Evolutionary conservation across 2,797 vertebrate species (phyloP), one percentile per base, ranked within the genome.

Genomic region (Delichon dasypus): DNA sequence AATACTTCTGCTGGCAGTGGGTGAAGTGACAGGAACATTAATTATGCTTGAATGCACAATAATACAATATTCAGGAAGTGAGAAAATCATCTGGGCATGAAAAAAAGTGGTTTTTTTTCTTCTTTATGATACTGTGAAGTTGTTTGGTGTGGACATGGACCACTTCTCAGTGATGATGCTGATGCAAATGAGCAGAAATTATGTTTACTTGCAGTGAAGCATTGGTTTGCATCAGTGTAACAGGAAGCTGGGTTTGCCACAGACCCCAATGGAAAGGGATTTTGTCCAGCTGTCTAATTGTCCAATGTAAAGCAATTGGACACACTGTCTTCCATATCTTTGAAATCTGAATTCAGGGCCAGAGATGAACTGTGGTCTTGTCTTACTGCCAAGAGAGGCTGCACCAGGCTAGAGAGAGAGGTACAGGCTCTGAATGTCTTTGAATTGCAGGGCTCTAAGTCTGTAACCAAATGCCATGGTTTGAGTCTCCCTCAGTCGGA

Each of bases 61-160:
- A 95, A 93, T 88, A 57, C 34, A 74, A 85, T 51, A 90, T 74
- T 72, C 90, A 87, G 85, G 65, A 94, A 95, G 64, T 64, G 57
- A 89, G 40, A 75, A 94, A 91, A 94, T 74, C 26, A 70, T 71
- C 57, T 85, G 81, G 67, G 72, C 64, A 74, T 71, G 55, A 68
- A 94, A 81, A 91, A 90, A 89, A 47, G 7, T 4, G 5, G n/a
- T n/a, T 0, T 48, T 50, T 88, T 84, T 67, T 60, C 36, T 38
- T 64, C 55, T 83, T 67, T 67, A 51, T 50, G 34, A 38, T 65
- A 61, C 12, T 67, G 38, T 72, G 45, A 90, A 93, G 85, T 86
- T 67, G 38, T 64, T 61, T 26, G 7, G 13, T 88, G n/a, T 85
- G 73, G 70, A 51, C 34, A 5, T 16, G 11, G 48, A n/a, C 62